Evolutionary conservation across 2,113 vertebrate species (phyloP).

Genomic region (Uropsilus gracilis): DNA sequence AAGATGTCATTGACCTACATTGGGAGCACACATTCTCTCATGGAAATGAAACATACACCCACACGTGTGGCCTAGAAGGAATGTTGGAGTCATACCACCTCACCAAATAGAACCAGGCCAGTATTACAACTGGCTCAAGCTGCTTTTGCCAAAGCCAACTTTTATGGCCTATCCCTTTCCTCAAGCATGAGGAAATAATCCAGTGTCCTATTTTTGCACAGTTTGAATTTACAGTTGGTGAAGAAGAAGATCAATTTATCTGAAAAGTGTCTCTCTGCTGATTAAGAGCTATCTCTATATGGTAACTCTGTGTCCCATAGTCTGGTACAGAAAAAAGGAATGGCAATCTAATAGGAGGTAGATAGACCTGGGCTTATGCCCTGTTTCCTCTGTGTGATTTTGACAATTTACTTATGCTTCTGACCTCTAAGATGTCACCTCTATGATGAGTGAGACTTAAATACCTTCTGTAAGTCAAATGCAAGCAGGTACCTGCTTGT

Average conservation of each 20-base stretch:
- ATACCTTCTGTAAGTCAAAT: neutral
- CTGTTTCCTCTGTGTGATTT: neutral
- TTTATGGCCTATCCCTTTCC: neutral
- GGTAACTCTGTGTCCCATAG: neutral
- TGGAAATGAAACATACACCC: slow-evolving; percentile 51
- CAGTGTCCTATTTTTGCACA: neutral
- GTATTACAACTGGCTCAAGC: neutral
- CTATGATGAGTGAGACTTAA: neutral
- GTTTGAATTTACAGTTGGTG: neutral
- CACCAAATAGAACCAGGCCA: neutral
- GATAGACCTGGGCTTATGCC: neutral
- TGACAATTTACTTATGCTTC: neutral
- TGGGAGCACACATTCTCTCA: neutral
- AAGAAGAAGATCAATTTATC: neutral
- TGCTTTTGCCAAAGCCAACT: slow-evolving; percentile 36
- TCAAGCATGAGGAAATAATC: neutral
- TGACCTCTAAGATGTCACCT: neutral
- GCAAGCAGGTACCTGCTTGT: neutral
- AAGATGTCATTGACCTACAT: slow-evolving; percentile 59
- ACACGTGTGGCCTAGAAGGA: neutral
- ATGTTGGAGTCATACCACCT: neutral
- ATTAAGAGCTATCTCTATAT: neutral
- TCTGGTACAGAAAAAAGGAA: neutral
- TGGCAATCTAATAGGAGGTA: neutral
- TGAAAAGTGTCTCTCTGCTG: neutral